Base-by-base conservation (phyloP, 1,140 invertebrate genomes). In the Formica selysi region DNA sequence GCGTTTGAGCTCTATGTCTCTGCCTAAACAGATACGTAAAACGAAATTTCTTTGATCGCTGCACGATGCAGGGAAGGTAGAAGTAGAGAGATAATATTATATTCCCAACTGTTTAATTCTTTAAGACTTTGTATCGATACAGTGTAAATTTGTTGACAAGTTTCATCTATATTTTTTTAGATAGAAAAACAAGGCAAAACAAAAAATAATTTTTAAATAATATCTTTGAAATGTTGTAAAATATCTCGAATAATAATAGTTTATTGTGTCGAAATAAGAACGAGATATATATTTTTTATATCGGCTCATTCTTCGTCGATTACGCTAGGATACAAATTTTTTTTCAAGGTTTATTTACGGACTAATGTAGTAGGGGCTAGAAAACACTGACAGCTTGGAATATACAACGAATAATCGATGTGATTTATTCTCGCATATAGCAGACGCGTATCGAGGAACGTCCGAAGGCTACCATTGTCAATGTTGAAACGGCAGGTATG, bases 381-480 rank as follows among this genome's bases (percentile, higher is more conserved):
- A 29, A 68, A 68, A 68, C 22, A 19, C 16, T 3, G 61, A 19
- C 57, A 13, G 54, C 57, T 44, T 51, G 26, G 71, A 85, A 76
- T 64, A 36, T 48, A 16, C 36, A 71, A 10, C 32, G 29, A 65
- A 85, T 78, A 76, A 78, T 78, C 59, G 73, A 51, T 44, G 81
- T 22, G 44, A 78, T 85, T 85, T 85, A 85, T 85, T 61, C 54
- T 78, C 19, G 71, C 16, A 41, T 41, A 26, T n/a, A 44, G 59
- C 22, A 61, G 81, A 76, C 59, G 76, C 76, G 59, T 85, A 85
- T 85, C 73, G 81, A 76, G 61, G 44, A 85, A 67, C 61, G 29
- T 85, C 59, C 73, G 41, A 70, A 74, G 68, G 38, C 79, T 65
- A 61, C n/a, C 61, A 85, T 85, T 85, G 81, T 85, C 57, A 85